Conservation (phyloP, 2,888 invertebrate genomes). For the Drosophila rellima region DNA sequence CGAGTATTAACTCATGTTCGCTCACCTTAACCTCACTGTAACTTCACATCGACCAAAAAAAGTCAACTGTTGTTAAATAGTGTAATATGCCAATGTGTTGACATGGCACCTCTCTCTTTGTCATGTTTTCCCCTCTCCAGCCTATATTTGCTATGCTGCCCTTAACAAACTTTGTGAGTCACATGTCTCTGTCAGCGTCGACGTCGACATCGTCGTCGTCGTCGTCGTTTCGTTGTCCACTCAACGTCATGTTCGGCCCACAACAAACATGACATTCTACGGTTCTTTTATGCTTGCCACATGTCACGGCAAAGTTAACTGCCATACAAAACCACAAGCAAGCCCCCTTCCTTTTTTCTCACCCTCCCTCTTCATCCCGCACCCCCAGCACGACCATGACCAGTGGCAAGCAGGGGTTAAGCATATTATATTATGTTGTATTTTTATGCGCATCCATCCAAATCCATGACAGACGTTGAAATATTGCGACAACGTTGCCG, state of each 20-base stretch:
- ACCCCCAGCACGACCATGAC: constrained; percentile 8
- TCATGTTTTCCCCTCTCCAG: constrained; percentile 3
- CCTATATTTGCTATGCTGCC: constrained; percentile 13
- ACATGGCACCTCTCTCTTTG: constrained; percentile 44
- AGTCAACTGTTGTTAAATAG: constrained; percentile 30
- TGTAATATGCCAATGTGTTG: constrained; percentile 73
- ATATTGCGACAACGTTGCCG: constrained; percentile 43
- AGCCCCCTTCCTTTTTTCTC: constrained; percentile 2
- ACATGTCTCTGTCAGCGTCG: constrained; percentile 13
- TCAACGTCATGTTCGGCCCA: constrained; percentile 76
- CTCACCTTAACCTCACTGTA: constrained; percentile 3
- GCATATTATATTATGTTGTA: constrained; percentile 52
- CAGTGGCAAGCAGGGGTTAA: constrained; percentile 55
- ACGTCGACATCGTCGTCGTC: constrained; percentile 15
- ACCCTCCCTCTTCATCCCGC: not conserved
- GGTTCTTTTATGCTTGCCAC: constrained; percentile 80
- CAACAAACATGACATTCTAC: constrained; percentile 80
- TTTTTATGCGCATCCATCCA: constrained; percentile 61
- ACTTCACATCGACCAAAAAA: constrained; percentile 2
- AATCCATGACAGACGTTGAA: constrained; percentile 49
- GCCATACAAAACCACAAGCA: constrained; percentile 46
- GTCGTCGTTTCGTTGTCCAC: constrained; percentile 55
- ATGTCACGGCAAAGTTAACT: constrained; percentile 79
- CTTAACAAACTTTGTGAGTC: constrained; percentile 26
- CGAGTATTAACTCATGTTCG: not conserved